Evolutionary conservation across 2,797 vertebrate species (phyloP).

Genomic region (Sphaeramia orbicularis): DNA sequence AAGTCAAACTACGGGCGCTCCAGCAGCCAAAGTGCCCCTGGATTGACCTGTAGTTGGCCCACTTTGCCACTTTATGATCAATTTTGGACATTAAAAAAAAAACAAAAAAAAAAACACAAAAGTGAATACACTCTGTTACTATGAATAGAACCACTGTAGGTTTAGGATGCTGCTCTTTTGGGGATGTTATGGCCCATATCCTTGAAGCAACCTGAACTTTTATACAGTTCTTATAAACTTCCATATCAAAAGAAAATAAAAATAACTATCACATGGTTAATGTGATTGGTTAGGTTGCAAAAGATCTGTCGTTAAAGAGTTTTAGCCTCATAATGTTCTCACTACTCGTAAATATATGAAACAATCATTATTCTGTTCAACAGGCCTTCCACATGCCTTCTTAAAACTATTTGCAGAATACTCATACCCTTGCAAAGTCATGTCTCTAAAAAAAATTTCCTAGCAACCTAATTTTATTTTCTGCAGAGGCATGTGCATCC

Average conservation of each 20-base stretch:
- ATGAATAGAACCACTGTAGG: too few species aligned
- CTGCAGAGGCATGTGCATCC: too few species aligned
- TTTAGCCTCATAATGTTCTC: background rate
- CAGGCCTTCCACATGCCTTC: constrained; percentile 1
- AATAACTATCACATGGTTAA: background rate
- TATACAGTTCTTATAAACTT: too few species aligned
- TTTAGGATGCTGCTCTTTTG: too few species aligned
- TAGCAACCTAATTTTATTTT: too few species aligned
- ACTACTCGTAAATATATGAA: background rate
- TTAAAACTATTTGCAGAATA: background rate
- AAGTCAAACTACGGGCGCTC: constrained; percentile 19
- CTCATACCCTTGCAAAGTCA: too few species aligned
- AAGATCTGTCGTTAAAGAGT: too few species aligned
- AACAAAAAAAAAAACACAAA: background rate
- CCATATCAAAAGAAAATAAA: too few species aligned
- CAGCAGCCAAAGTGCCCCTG: background rate
- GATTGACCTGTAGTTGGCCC: constrained; percentile 25
- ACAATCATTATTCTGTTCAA: background rate
- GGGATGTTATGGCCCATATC: too few species aligned
- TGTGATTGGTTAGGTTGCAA: background rate
- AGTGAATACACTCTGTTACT: too few species aligned
- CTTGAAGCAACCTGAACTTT: too few species aligned
- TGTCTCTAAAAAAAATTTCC: too few species aligned
- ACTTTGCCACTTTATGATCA: constrained; percentile 2
- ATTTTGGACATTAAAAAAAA: constrained; percentile 9